Conservation (phyloP, 2,888 invertebrate genomes). For the Sinelater perroti region DNA sequence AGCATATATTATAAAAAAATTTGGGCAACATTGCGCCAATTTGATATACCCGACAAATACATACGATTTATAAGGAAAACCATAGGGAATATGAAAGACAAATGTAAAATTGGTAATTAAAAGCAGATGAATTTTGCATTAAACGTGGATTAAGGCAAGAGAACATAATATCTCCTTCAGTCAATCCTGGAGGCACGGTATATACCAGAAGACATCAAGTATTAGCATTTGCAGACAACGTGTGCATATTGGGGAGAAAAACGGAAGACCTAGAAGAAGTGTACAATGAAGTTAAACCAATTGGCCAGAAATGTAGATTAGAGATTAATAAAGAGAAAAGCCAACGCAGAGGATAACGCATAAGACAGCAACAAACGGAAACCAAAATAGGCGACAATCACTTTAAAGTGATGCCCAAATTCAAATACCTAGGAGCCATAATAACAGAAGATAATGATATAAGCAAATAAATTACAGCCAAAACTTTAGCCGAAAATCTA, state of each 20-base stretch:
- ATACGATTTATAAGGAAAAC: too few species aligned
- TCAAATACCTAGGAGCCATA: conserved; percentile 1
- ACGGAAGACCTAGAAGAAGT: neutral
- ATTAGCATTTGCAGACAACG: neutral
- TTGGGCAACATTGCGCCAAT: too few species aligned
- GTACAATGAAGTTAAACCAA: neutral
- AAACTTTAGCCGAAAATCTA: neutral
- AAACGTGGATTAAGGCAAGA: too few species aligned
- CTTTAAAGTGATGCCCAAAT: neutral
- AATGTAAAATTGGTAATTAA: too few species aligned
- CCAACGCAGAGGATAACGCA: too few species aligned
- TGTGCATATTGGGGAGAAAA: neutral
- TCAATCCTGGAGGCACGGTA: too few species aligned
- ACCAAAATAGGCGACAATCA: neutral
- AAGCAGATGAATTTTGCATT: too few species aligned
- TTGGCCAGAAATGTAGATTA: neutral
- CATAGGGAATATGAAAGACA: too few species aligned
- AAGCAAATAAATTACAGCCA: neutral
- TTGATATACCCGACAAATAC: too few species aligned
- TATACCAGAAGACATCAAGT: too few species aligned
- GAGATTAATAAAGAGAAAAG: neutral
- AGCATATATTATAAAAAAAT: too few species aligned
- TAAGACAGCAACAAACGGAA: neutral
- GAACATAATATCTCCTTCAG: too few species aligned
- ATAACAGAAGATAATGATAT: neutral